Conservation (phyloP, 2,113 vertebrate species). For the Synodontis membranacea region DNA sequence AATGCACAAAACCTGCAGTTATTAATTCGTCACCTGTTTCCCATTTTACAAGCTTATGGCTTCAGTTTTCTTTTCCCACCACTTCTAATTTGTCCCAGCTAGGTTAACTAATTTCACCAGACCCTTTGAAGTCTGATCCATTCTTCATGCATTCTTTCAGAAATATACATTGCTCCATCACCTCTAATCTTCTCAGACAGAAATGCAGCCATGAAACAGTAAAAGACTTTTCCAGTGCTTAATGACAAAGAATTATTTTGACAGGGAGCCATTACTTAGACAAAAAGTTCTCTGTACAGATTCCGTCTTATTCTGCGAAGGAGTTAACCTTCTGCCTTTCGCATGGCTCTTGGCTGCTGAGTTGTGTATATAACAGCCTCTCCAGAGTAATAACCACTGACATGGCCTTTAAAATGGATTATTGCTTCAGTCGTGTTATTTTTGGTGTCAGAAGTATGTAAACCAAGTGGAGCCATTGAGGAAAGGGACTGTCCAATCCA, state of each 20-base stretch:
- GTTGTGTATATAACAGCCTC: constrained; percentile 42
- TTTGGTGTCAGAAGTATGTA: constrained; percentile 52
- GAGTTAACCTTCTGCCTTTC: constrained; percentile 49
- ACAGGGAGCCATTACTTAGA: constrained; percentile 28
- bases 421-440: constrained; percentile 53
- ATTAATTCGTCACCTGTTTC: constrained; percentile 44
- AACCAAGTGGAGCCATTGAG: constrained; percentile 45
- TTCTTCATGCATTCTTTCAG: constrained; percentile 25
- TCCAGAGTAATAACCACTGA: constrained; percentile 53
- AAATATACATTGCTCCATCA: constrained; percentile 40
- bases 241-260: constrained; percentile 42
- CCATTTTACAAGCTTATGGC: constrained; percentile 29
- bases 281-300: constrained; percentile 33
- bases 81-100: constrained; percentile 35
- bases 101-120: constrained; percentile 41
- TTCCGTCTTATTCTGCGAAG: constrained; percentile 38
- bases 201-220: constrained; percentile 29
- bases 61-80: constrained; percentile 28
- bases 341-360: constrained; percentile 37
- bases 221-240: constrained; percentile 25
- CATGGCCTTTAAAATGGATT: constrained; percentile 55
- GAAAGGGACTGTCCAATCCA: constrained; percentile 33
- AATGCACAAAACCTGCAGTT: constrained; percentile 16
- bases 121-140: constrained; percentile 42
- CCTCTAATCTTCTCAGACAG: constrained; percentile 36